Evolutionary conservation across 2,797 vertebrate genomes (phyloP).

Genomic region (Alectoris magna): DNA sequence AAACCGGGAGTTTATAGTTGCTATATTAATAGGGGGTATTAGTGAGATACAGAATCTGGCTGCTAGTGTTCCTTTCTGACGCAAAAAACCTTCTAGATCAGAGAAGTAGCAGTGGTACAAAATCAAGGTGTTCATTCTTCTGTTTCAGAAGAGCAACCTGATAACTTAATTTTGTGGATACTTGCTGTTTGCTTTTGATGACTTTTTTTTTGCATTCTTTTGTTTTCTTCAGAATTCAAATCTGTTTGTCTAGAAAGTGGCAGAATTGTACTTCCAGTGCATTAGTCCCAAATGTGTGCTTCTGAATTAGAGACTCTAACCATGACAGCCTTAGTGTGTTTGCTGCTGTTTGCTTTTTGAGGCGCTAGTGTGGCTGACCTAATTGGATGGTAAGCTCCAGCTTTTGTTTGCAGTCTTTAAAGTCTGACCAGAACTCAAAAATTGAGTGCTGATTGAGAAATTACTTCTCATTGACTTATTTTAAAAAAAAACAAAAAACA

Average conservation of each 20-base stretch:
- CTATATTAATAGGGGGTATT: background rate
- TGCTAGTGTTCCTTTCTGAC: background rate
- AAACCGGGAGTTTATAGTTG: background rate
- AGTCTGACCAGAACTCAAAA: no score
- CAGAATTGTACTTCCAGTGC: background rate
- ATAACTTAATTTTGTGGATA: background rate
- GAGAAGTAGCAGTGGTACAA: background rate
- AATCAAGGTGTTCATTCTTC: background rate
- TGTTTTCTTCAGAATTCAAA: background rate
- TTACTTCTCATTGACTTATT: background rate
- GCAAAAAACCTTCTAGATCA: background rate
- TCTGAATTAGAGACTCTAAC: background rate
- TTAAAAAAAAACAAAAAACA: background rate
- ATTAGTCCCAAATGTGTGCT: background rate
- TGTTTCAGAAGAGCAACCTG: background rate
- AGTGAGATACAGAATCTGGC: background rate
- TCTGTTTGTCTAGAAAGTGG: background rate
- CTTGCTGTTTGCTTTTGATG: background rate
- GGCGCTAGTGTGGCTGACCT: background rate
- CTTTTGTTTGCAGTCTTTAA: slow-evolving; percentile 25
- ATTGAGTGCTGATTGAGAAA: background rate
- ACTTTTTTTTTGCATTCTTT: background rate
- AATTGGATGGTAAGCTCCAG: slow-evolving; percentile 21
- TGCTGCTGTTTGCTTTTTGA: background rate
- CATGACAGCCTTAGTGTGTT: background rate